Evolutionary conservation across 2,888 invertebrate species (phyloP), one percentile per base, ranked within the genome.

Genomic region (Morpho helenor): DNA sequence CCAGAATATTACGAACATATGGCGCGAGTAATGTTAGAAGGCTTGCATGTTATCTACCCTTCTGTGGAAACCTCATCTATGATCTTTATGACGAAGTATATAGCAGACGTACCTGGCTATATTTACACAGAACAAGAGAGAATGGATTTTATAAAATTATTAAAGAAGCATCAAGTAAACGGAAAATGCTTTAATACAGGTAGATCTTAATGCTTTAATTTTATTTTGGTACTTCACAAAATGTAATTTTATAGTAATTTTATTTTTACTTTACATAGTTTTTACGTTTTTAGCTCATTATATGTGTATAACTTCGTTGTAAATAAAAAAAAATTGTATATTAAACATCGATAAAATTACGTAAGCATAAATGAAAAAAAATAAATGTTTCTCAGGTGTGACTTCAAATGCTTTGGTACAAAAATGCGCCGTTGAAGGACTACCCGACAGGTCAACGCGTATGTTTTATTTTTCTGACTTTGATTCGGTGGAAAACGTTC

Each of bases 41-140:
- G 94, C 0, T 79, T 95, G 68, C 92, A 92, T 92, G 88, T 91
- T 3, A 79, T 93, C 49, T 91, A 92, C 68, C 92, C 93, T 45
- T 73, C 94, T 0, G 80, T 93, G 10, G 81, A 91, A 44, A 49
- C 63, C 0, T 49, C 63, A 3, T 64, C 72, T 0, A 92, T 92
- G 70, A 71, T 92, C 7, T 91, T 84, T 61, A 89, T 91, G 61
- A 89, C 92, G 0, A 84, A 64, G 55, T 77, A 90, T n/a, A 67
- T 93, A 55, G 89, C 91, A 4, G 87, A 85, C 46, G 82, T 92
- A 6, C 80, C 83, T 8, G 90, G 91, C 2, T 91, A 90, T 60
- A 75, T 87, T 51, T 81, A 79, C 62, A 82, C 66, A 1, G 71
- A 74, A 57, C 52, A 56, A 5, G 72, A 73, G 7, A 65, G 72